Conservation (phyloP, 2,113 vertebrate species). For the Ammodytes dubius region DNA sequence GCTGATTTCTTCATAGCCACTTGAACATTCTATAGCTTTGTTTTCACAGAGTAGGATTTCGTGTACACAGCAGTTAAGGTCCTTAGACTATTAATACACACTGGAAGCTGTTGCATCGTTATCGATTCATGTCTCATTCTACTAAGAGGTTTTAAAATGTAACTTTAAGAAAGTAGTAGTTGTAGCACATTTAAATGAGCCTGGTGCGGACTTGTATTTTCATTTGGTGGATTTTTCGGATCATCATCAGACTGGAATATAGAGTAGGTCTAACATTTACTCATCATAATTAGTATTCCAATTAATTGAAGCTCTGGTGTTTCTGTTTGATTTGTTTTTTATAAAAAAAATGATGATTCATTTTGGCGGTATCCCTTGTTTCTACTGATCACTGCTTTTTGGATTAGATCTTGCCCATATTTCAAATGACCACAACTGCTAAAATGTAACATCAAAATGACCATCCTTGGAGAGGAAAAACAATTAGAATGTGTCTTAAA, state of each 20-base stretch:
- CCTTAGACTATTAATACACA: not conserved
- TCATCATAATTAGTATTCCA: not conserved
- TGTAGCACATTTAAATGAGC: not conserved
- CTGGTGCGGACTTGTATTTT: not conserved
- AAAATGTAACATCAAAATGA: not conserved
- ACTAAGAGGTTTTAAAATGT: not conserved
- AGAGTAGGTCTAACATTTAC: not conserved
- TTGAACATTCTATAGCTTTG: not conserved
- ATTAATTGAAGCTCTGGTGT: not conserved
- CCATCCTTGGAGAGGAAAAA: not conserved
- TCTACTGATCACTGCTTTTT: not conserved
- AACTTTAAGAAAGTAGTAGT: not conserved
- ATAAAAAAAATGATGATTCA: not conserved
- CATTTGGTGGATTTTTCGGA: not conserved
- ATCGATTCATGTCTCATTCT: not conserved
- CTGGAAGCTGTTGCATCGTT: not conserved
- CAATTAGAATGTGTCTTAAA: not conserved
- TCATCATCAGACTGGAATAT: not conserved
- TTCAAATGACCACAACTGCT: not conserved
- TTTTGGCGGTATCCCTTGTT: not conserved
- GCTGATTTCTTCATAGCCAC: no score
- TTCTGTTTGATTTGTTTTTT: not conserved
- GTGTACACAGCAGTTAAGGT: constrained; percentile 5
- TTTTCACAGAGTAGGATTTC: constrained; percentile 24
- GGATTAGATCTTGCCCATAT: not conserved